Conservation (phyloP, 2,113 vertebrate species). For the Strix uralensis region DNA sequence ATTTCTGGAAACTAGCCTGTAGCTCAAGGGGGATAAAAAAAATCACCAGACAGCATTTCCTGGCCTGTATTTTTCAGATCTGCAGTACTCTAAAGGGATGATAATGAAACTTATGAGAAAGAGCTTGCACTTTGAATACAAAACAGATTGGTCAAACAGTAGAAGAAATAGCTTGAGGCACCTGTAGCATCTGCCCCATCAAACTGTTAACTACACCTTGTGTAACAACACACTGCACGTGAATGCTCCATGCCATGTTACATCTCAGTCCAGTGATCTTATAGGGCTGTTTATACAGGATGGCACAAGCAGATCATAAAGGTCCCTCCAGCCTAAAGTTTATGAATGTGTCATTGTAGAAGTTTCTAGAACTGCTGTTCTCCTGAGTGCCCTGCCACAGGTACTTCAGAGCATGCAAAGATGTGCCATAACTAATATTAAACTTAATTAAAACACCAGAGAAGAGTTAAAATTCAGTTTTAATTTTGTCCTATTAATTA, state of each 20-base stretch:
- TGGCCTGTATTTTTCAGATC: not conserved
- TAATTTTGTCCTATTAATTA: constrained; percentile 7
- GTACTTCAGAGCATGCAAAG: not conserved
- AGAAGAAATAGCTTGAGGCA: not conserved
- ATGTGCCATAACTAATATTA: not conserved
- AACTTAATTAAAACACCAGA: not conserved
- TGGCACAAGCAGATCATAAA: not conserved
- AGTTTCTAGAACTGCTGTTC: not conserved
- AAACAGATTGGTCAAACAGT: not conserved
- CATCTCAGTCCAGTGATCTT: not conserved
- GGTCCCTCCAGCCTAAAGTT: not conserved
- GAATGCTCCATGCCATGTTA: not conserved
- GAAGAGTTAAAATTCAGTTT: not conserved
- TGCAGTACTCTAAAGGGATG: not conserved
- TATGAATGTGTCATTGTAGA: not conserved
- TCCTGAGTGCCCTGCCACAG: not conserved
- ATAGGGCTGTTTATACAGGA: not conserved
- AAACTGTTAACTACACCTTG: not conserved
- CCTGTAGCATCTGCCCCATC: not conserved
- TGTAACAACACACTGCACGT: not conserved
- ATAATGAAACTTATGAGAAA: not conserved
- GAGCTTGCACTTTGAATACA: not conserved
- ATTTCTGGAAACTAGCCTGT: not conserved
- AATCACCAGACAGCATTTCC: not conserved
- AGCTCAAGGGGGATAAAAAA: not conserved